Base-by-base conservation (phyloP, 1,140 invertebrate species). In the Temnothorax longispinosus region DNA sequence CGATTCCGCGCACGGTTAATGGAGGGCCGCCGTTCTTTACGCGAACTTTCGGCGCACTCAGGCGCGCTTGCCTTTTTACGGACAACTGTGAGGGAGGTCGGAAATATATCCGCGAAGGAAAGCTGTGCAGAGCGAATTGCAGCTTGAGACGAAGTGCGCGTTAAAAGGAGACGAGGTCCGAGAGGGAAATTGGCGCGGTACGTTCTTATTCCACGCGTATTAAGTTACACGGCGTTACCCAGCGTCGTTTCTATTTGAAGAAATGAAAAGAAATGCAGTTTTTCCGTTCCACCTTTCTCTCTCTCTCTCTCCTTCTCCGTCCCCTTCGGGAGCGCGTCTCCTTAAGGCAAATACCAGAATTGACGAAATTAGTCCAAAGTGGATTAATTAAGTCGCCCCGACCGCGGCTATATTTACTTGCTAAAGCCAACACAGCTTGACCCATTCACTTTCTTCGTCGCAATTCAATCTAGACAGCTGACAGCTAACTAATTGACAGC, bases 181-280 rank as follows among this genome's bases (percentile, higher is more conserved):
- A n/a, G 41, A 72, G 67, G 67, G 64, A 81, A 71, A 71, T 81
- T 56, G 78, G 65, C 50, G 38, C 35, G 38, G 78, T 15, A 18
- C n/a, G 77, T 21, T 81, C 8, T 58, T 74, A 60, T 3, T 38
- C 41, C 27, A 38, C 35, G 54, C 18, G 41, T 82, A 74, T 74
- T 47, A 47, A 58, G 18, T 72, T 72, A 82, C 67, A 15, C 35
- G 18, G 4, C 41, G 56, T 78, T 78, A 38, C n/a, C 6, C 35
- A 8, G 32, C 62, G 13, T 15, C 35, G 21, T 54, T 47, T 5
- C 35, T n/a, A 15, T 44, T 56, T 32, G 27, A 69, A 50, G 41
- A 27, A 50, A 82, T 7, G 38, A 56, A 4, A 44, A 58, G 27
- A 32, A n/a, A 5, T 27, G 18, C 27, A 3, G 52, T 71, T 41